These are phyloP conservation scores for Propithecus deckenii DNA, from an alignment of 2,797 vertebrate species.

Conservation along the genomic window DNA sequence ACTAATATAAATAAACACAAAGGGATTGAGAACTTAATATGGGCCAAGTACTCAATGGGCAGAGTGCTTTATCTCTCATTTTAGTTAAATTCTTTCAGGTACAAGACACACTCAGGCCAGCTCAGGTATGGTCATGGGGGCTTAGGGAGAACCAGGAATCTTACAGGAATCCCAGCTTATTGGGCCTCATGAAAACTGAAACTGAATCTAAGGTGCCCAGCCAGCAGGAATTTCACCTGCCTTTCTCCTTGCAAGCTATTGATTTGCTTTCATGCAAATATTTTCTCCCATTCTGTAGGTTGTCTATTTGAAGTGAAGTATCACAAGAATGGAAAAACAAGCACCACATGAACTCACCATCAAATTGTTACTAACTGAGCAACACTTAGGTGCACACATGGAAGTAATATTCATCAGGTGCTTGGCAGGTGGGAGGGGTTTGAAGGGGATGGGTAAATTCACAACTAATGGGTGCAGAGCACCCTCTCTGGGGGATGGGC, in stretches of 20 bases:
- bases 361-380: too few relatives aligned
- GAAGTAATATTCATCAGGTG: too few relatives aligned
- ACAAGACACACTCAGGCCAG: not conserved
- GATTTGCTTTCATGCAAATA: not conserved
- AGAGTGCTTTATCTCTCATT: not conserved
- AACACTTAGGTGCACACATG: too few relatives aligned
- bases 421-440: too few relatives aligned
- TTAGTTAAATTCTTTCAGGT: not conserved
- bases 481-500: too few relatives aligned
- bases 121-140: not conserved
- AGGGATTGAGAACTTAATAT: not conserved
- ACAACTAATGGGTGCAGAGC: too few relatives aligned
- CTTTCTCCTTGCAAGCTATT: not conserved
- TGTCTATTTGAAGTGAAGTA: too few relatives aligned
- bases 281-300: too few relatives aligned
- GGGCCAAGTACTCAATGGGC: not conserved
- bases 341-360: too few relatives aligned
- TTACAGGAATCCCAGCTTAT: not conserved
- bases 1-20: not conserved
- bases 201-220: not conserved
- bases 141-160: not conserved
- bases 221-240: not conserved
- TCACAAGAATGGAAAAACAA: too few relatives aligned
- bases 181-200: not conserved
- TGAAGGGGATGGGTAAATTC: too few relatives aligned